Conservation (phyloP, 2,797 vertebrate species). For the Karalla daura region DNA sequence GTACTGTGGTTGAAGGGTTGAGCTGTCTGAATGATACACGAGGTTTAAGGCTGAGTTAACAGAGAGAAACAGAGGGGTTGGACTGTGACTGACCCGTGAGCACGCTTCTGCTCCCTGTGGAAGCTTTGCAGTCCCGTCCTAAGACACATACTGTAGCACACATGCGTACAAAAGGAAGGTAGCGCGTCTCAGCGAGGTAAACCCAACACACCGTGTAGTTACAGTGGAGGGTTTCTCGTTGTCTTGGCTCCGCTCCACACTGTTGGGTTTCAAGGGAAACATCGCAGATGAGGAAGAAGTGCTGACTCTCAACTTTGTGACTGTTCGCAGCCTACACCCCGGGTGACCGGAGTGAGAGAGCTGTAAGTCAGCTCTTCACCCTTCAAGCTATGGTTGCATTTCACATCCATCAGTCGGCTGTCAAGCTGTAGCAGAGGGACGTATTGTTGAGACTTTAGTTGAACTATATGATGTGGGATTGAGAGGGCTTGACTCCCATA, state of each 20-base stretch:
- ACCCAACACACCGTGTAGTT: not conserved
- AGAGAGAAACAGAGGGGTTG: not conserved
- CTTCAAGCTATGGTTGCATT: not conserved
- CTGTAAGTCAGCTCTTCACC: not conserved
- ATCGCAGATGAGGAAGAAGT: not conserved
- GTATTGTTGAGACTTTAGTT: too few relatives aligned
- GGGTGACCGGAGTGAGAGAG: slow-evolving; percentile 9
- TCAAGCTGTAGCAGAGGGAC: too few relatives aligned
- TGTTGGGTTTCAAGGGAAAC: slow-evolving; percentile 33
- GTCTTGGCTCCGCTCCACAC: slow-evolving; percentile 22
- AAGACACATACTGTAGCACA: too few relatives aligned
- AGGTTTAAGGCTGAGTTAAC: not conserved
- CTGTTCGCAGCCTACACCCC: not conserved
- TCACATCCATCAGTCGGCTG: not conserved
- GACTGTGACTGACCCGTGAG: not conserved
- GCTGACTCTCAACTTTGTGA: slow-evolving; percentile 10
- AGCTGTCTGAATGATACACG: not conserved
- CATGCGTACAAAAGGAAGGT: not conserved
- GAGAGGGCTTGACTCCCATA: too few relatives aligned
- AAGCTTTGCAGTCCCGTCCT: too few relatives aligned
- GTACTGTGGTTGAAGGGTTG: not conserved
- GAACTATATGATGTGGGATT: too few relatives aligned
- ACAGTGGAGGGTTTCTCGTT: slow-evolving; percentile 23
- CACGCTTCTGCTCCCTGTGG: not conserved
- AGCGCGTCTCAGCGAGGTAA: slow-evolving; percentile 3